Percentiles rank a stretch among this genome's conserved stretches.
Evolutionary conservation across 2,113 vertebrate genomes (phyloP).

Genomic region (Cyrtonyx montezumae): DNA sequence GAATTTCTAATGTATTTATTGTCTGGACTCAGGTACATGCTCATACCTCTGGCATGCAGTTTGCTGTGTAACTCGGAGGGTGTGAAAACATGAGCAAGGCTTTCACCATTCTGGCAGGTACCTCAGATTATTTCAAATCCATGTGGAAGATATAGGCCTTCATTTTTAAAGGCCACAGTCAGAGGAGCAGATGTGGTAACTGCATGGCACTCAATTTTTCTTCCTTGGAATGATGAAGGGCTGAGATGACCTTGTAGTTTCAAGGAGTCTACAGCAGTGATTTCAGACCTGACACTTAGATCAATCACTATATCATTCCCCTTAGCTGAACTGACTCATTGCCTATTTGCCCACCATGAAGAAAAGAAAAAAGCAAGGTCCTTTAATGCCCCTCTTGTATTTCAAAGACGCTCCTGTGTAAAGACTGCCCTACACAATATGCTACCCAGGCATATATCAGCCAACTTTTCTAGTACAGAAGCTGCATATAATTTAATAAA

Average conservation of each 20-base stretch:
- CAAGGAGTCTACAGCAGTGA: slow-evolving; percentile 61
- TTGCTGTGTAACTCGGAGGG: background rate
- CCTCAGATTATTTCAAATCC: background rate
- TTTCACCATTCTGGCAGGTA: background rate
- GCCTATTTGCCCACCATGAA: slow-evolving; percentile 45
- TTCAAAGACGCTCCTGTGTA: background rate
- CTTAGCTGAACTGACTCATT: slow-evolving; percentile 56
- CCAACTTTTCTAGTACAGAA: slow-evolving; percentile 18
- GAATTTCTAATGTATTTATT: background rate
- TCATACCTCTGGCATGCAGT: background rate
- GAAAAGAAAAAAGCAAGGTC: background rate
- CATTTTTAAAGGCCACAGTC: slow-evolving; percentile 32
- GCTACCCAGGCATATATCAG: background rate
- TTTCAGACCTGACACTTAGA: slow-evolving; percentile 62
- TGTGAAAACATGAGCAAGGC: background rate
- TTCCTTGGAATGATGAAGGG: slow-evolving; percentile 44
- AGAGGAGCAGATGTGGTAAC: slow-evolving; percentile 34
- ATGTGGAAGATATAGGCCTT: background rate
- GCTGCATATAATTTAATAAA: slow-evolving; percentile 40
- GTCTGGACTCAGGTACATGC: background rate
- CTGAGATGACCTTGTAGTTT: slow-evolving; percentile 65
- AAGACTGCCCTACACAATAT: background rate
- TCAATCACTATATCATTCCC: slow-evolving; percentile 65
- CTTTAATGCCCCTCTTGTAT: slow-evolving; percentile 7
- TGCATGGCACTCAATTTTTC: slow-evolving; percentile 53